Evolutionary conservation across 2,113 vertebrate genomes (phyloP).

Genomic region (Phylloscopus trochilus): DNA sequence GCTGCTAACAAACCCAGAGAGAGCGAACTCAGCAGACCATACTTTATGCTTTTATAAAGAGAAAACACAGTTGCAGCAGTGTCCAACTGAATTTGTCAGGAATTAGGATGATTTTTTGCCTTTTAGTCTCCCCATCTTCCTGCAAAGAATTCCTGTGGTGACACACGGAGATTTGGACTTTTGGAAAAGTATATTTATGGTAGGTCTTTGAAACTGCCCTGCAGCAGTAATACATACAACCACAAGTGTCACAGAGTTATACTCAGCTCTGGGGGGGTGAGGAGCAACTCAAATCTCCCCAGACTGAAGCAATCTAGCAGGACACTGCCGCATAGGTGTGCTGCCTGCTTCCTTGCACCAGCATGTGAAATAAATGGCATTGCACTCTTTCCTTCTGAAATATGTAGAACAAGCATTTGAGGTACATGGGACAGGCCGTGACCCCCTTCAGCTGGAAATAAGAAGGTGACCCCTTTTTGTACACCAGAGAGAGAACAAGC

Average conservation of each 20-base stretch:
- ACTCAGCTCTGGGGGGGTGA: neutral
- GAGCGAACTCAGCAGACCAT: neutral
- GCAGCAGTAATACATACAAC: neutral
- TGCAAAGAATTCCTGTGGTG: neutral
- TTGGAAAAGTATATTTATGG: neutral
- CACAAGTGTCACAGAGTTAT: neutral
- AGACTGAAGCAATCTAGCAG: neutral
- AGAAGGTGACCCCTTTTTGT: neutral
- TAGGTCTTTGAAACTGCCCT: neutral
- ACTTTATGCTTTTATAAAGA: neutral
- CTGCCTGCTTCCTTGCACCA: neutral
- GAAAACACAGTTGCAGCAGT: neutral
- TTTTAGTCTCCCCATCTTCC: neutral
- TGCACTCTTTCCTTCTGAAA: neutral
- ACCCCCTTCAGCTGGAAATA: neutral
- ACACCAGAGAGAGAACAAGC: neutral
- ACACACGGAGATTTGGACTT: neutral
- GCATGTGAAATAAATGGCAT: neutral
- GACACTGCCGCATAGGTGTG: fast-evolving
- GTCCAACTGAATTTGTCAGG: neutral
- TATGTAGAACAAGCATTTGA: neutral
- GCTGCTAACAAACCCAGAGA: neutral
- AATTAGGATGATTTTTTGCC: neutral
- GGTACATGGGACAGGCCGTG: neutral
- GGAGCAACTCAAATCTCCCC: neutral